A percentile compares a stretch with the other conserved stretches of the same genome.
Conservation (phyloP, 2,797 vertebrate genomes). For the Myotis vivesi region DNA sequence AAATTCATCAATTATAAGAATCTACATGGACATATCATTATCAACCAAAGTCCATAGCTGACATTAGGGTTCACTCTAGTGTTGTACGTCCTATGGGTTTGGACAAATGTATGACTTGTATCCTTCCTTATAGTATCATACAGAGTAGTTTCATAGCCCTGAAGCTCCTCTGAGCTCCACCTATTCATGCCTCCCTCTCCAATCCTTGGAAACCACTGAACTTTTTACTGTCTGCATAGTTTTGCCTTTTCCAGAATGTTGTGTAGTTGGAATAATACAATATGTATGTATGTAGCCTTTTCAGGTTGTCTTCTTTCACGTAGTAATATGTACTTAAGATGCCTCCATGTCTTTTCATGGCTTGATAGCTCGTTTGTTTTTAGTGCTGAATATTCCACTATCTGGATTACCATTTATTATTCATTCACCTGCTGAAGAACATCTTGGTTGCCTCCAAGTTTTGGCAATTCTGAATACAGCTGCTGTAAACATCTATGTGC, state of each 20-base stretch:
- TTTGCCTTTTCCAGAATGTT: neutral
- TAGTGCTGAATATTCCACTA: neutral
- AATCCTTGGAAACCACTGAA: neutral
- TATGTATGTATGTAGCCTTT: neutral
- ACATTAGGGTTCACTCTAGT: neutral
- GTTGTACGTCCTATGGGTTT: neutral
- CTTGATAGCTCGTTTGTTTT: neutral
- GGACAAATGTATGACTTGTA: neutral
- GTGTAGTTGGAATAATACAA: neutral
- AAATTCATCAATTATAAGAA: neutral
- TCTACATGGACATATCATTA: neutral
- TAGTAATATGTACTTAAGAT: neutral
- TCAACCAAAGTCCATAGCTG: neutral
- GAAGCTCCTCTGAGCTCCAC: neutral
- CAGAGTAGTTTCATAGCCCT: neutral
- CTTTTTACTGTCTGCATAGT: neutral
- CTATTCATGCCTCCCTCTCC: neutral
- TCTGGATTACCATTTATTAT: neutral
- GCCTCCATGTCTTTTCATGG: neutral
- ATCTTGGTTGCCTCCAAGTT: neutral
- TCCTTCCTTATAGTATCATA: neutral
- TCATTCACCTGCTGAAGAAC: neutral
- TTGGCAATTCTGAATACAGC: neutral
- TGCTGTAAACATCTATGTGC: neutral
- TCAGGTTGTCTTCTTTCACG: neutral